phyloP scores from a whole-genome alignment of 2,888 invertebrate genomes.

The Plutella xylostella region DNA sequence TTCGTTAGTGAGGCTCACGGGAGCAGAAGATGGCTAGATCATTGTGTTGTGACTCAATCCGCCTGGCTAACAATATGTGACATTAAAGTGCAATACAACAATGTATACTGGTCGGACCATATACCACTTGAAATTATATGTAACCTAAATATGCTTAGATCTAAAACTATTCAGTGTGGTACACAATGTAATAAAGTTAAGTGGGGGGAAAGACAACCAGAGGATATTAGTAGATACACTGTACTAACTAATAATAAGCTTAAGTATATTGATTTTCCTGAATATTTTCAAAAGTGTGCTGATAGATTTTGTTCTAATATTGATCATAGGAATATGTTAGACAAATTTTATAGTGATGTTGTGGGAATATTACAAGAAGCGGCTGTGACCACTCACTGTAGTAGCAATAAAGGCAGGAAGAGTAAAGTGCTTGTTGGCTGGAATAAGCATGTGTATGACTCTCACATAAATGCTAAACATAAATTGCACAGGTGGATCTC shows the following conservation, averaged over 20 bases:
- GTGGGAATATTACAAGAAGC: not conserved
- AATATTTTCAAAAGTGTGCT: not conserved
- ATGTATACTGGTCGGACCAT: slow-evolving; percentile 3
- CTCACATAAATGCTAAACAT: not conserved
- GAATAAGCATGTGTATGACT: not conserved
- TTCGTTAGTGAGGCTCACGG: slow-evolving; percentile 3
- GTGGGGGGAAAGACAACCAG: not conserved
- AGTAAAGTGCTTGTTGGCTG: not conserved
- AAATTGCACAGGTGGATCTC: not conserved
- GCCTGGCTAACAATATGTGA: not conserved
- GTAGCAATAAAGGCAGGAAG: not conserved
- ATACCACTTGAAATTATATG: not conserved
- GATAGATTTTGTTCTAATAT: not conserved
- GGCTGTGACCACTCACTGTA: not conserved
- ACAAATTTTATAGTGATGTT: not conserved
- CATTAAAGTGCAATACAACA: not conserved
- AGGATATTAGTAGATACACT: not conserved
- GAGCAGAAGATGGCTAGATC: slow-evolving; percentile 6
- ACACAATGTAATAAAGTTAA: not conserved
- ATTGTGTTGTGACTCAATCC: slow-evolving; percentile 1
- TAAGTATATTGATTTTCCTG: not conserved
- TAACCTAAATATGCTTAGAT: not conserved
- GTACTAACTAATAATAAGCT: not conserved
- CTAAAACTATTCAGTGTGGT: not conserved
- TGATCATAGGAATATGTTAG: not conserved